Base-by-base conservation (phyloP, 64 coral and sea anemone species). In the Trachythela sp. region DNA sequence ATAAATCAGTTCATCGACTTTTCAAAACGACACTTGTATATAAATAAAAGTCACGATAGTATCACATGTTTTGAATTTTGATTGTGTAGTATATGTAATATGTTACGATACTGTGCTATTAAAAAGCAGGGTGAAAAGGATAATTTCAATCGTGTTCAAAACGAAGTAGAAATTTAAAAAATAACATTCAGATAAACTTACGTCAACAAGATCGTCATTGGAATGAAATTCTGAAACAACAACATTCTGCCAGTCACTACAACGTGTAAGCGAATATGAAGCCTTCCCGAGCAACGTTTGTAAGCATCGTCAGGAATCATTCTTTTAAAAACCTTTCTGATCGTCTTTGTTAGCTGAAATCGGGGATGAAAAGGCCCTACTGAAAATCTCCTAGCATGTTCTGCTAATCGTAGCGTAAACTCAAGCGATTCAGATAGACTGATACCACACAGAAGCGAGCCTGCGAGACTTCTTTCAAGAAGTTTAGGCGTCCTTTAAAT, bases 211-310 rank as follows among this genome's bases (percentile, higher is more conserved):
- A 40, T 99, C 96, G 38, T 95, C 91, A 77, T 99, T 99, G 15
- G 93, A 95, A 37, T 36, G 48, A 40, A 95, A 99, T 51, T 99
- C 91, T 30, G 96, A 99, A 20, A 99, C 91, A 26, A 99, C 88
- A 86, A 93, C 70, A 42, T 95, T 95, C 39, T 89, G 89, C 85
- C 92, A 83, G 83, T 99, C 96, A 33, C 89, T 84, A 48, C 94
- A 70, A 91, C 96, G 88, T 33, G 96, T 99, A 41, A 99, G 85
- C 36, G 96, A 99, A 99, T 86, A 42, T 95, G 96, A 84, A 99
- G 96, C 32, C 87, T 92, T 75, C 93, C 96, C 48, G 84, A 90
- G 0, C 91, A 89, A 22, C 91, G 72, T 87, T 94, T 91, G 40
- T 99, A 94, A 87, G 96, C 96, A 56, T 99, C 89, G 9, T 88